Conservation (phyloP, 2,797 vertebrate species). For the Manis javanica region DNA sequence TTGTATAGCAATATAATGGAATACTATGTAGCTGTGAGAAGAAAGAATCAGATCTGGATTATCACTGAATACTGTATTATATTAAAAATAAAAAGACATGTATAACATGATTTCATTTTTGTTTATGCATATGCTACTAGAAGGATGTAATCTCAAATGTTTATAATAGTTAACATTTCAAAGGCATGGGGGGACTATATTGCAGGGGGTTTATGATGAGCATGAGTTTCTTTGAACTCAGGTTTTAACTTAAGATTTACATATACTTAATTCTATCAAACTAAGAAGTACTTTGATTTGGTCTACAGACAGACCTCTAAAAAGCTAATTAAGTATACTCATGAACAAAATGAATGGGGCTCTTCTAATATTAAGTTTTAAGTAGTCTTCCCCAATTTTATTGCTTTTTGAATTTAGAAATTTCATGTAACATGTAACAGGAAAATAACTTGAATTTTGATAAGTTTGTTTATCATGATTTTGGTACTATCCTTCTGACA, state of each 20-base stretch:
- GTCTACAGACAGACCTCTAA: neutral
- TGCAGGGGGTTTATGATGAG: neutral
- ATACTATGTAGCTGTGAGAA: neutral
- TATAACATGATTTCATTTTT: neutral
- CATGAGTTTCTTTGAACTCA: neutral
- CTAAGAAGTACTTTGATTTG: neutral
- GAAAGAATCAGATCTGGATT: neutral
- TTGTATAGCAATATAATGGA: constrained; percentile 1
- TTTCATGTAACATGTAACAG: constrained; percentile 15
- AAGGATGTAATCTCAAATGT: neutral
- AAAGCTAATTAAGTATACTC: constrained; percentile 3
- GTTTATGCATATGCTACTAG: neutral
- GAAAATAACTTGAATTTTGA: constrained; percentile 13
- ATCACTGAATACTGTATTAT: neutral
- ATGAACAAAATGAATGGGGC: neutral
- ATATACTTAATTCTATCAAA: constrained; percentile 28
- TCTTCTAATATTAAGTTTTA: neutral
- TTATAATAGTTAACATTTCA: constrained; percentile 22
- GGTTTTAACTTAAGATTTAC: neutral
- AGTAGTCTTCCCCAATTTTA: neutral
- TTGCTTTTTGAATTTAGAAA: neutral
- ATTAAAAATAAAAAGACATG: neutral
- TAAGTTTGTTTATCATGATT: constrained; percentile 23
- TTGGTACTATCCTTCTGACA: neutral
- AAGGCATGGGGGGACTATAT: neutral